Percentiles rank a stretch among this genome's conserved stretches.
These are phyloP conservation scores for Campylorhamphus procurvoides DNA, from an alignment of 2,113 vertebrate species.

Conservation along the genomic window DNA sequence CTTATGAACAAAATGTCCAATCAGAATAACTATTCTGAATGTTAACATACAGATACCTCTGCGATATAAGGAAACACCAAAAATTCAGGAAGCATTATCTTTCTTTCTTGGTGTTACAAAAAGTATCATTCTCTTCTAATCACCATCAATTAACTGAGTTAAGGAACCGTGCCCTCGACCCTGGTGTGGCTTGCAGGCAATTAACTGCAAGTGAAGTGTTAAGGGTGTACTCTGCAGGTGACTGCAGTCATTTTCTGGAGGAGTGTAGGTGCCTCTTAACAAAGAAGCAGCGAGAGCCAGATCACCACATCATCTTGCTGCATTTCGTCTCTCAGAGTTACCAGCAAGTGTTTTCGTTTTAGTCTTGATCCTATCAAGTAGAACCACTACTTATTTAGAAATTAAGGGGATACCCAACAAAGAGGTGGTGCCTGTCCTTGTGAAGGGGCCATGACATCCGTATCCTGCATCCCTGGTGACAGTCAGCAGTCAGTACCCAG, in stretches of 20 bases:
- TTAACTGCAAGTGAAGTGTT: neutral
- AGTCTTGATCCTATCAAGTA: neutral
- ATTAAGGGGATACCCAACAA: neutral
- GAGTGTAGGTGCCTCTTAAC: neutral
- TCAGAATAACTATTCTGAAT: neutral
- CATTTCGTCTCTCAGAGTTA: neutral
- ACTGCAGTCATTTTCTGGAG: neutral
- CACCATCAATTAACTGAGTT: neutral
- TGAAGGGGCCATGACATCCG: neutral
- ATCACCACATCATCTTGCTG: neutral
- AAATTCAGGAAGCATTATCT: neutral
- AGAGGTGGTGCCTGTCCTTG: neutral
- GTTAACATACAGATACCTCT: neutral
- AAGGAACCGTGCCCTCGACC: neutral
- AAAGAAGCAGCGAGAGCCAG: neutral
- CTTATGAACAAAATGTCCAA: neutral
- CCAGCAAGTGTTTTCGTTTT: neutral
- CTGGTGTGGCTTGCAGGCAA: neutral
- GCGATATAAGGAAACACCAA: neutral
- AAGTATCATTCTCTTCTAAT: conserved; percentile 6
- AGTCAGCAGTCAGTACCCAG: neutral
- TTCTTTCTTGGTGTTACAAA: neutral
- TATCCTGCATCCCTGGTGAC: neutral
- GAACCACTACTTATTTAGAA: neutral
- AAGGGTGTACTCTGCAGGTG: neutral